These are phyloP conservation scores for Ophraella communa DNA, from an alignment of 2,888 invertebrate species.

Conservation along the genomic window DNA sequence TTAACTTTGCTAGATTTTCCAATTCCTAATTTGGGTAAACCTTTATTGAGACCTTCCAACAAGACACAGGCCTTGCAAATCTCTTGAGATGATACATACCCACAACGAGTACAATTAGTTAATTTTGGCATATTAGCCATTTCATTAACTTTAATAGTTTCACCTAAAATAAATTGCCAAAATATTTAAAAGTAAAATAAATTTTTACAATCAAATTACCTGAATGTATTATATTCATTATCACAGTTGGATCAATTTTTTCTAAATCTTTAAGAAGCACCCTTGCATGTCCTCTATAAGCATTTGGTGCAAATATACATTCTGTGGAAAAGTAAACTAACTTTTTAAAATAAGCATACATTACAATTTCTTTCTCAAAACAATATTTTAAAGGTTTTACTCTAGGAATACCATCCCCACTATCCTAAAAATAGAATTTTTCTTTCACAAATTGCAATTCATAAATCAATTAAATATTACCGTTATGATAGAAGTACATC, in stretches of 20 bases:
- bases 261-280: conserved; percentile 94
- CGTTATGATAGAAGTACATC: conserved; percentile 91
- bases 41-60: conserved; percentile 93
- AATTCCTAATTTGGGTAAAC: conserved; percentile 88
- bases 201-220: too few species aligned
- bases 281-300: conserved; percentile 92
- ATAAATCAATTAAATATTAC: conserved; percentile 61
- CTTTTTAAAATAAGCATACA: conserved; percentile 97
- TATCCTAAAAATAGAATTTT: conserved; percentile 63
- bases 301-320: conserved; percentile 98
- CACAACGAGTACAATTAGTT: conserved; percentile 83
- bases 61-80: conserved; percentile 97
- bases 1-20: conserved; percentile 86
- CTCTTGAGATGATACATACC: conserved; percentile 89
- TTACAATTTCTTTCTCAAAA: conserved; percentile 99
- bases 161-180: conserved; percentile 69
- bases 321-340: conserved; percentile 98
- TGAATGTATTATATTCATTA: conserved; percentile 93
- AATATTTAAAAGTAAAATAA: neutral
- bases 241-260: conserved; percentile 87
- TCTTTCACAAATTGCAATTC: neutral
- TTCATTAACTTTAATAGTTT: conserved; percentile 83
- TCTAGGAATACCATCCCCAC: conserved; percentile 84
- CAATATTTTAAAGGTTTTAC: conserved; percentile 97
- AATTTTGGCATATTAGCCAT: conserved; percentile 82